Percentiles rank a stretch among this genome's conserved stretches.
Conservation (phyloP, 2,797 vertebrate species). For the Catostomus latipinnis region DNA sequence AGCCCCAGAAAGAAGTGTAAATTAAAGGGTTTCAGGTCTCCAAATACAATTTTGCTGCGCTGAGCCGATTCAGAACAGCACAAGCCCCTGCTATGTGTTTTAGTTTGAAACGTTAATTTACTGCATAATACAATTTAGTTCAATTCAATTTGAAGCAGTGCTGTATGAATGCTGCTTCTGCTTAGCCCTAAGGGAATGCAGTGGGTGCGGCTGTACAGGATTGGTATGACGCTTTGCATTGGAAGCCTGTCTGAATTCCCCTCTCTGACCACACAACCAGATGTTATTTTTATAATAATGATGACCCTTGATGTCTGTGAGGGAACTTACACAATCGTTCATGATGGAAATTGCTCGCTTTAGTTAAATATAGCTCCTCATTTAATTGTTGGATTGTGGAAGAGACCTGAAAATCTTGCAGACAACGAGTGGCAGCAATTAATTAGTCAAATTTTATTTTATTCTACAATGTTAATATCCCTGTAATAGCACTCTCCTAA, state of each 20-base stretch:
- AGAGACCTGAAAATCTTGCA: background rate
- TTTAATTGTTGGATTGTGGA: background rate
- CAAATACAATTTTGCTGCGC: conserved; percentile 18
- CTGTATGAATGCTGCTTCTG: conserved; percentile 66
- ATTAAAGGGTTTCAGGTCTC: conserved; percentile 15
- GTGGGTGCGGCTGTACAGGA: conserved; percentile 47
- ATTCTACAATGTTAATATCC: conserved; percentile 6
- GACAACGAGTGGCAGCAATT: background rate
- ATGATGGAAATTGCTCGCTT: background rate
- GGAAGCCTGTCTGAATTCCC: conserved; percentile 45
- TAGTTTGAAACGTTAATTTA: conserved; percentile 41
- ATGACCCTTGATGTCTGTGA: background rate
- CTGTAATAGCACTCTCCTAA: background rate
- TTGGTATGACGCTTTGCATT: conserved; percentile 33
- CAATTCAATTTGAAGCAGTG: conserved; percentile 72
- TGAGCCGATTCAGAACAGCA: background rate
- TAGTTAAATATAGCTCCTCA: background rate
- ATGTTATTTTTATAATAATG: background rate
- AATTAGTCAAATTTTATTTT: background rate
- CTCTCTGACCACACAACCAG: conserved; percentile 10
- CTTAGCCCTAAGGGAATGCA: conserved; percentile 70
- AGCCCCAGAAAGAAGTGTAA: conserved; percentile 10
- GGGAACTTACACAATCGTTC: background rate
- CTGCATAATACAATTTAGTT: conserved; percentile 70
- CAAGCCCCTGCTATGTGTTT: conserved; percentile 12